Evolutionary conservation across 2,888 invertebrate genomes (phyloP).

Genomic region (Pemphredon lugubris): DNA sequence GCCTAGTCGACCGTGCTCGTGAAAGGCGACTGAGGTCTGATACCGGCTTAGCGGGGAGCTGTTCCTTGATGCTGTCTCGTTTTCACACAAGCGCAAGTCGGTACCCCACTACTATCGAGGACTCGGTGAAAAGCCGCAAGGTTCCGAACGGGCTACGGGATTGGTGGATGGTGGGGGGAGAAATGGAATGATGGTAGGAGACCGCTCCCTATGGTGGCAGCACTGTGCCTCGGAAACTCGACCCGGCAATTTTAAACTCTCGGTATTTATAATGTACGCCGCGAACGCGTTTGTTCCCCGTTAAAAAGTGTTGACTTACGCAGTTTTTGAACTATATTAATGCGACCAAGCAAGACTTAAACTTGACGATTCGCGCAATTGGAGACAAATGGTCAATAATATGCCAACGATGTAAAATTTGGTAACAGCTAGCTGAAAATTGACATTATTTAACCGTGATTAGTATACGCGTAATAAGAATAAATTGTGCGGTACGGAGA

Average conservation of each 20-base stretch:
- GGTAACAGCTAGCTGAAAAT: too few species aligned
- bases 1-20: conserved; percentile 68
- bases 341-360: too few species aligned
- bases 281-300: too few species aligned
- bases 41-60: conserved; percentile 56
- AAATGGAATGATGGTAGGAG: conserved; percentile 13
- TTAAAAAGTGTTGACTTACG: too few species aligned
- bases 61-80: conserved; percentile 56
- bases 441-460: too few species aligned
- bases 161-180: conserved; percentile 45
- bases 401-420: too few species aligned
- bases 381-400: too few species aligned
- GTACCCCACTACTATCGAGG: conserved; percentile 26
- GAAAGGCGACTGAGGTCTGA: conserved; percentile 74
- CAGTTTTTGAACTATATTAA: too few species aligned
- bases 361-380: too few species aligned
- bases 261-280: too few species aligned
- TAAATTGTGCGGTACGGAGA: too few species aligned
- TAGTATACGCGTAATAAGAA: too few species aligned
- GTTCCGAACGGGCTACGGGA: conserved; percentile 42
- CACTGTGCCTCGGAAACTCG: conserved; percentile 27
- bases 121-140: conserved; percentile 53
- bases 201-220: conserved; percentile 57
- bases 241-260: background rate
- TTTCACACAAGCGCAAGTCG: conserved; percentile 39